Evolutionary conservation across 2,113 vertebrate species (phyloP).

Genomic region (Thalassarche chlororhynchos): DNA sequence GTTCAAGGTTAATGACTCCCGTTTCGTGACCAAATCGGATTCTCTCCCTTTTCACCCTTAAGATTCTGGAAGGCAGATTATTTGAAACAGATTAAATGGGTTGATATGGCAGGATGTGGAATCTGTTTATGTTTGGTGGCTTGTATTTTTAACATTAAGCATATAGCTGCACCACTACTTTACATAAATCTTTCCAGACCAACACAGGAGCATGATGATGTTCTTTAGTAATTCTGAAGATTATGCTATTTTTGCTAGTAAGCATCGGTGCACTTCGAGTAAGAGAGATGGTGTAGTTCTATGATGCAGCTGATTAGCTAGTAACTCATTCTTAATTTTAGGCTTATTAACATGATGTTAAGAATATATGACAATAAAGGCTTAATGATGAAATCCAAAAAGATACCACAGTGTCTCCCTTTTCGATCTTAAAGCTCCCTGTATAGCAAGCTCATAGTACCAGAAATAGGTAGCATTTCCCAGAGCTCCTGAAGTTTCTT

Average conservation of each 20-base stretch:
- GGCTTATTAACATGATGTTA: background rate
- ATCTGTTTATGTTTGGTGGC: background rate
- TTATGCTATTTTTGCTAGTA: background rate
- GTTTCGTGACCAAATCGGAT: background rate
- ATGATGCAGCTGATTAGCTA: background rate
- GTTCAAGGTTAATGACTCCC: slow-evolving; percentile 17
- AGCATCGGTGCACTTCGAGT: background rate
- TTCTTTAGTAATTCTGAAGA: background rate
- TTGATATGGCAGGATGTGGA: background rate
- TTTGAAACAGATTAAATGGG: background rate
- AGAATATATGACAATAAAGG: background rate
- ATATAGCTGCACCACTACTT: background rate
- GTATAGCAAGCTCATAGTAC: background rate
- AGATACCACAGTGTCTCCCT: background rate
- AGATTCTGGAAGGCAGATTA: background rate
- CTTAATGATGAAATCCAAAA: background rate
- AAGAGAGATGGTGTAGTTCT: background rate
- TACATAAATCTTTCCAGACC: background rate
- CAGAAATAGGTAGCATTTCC: background rate
- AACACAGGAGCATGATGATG: background rate
- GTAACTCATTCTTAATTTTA: background rate
- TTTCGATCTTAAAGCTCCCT: background rate
- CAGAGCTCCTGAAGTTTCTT: background rate
- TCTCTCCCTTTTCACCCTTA: background rate
- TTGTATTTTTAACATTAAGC: background rate